Evolutionary conservation across 2,113 vertebrate genomes (phyloP).

Genomic region (Ictalurus furcatus): DNA sequence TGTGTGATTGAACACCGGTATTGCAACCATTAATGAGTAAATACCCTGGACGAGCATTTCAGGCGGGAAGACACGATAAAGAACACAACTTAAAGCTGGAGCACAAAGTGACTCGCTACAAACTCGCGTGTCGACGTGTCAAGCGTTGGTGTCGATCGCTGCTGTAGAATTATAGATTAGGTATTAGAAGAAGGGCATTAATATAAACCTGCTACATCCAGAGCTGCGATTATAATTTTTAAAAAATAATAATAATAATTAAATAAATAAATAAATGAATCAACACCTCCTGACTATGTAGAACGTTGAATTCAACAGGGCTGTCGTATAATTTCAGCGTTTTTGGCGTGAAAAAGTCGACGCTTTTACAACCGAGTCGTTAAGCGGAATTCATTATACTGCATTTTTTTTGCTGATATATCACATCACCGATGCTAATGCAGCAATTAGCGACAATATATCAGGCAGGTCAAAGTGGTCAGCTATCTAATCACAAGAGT

Average conservation of each 20-base stretch:
- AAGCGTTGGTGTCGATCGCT: too few relatives aligned
- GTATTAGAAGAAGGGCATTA: neutral
- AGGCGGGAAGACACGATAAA: neutral
- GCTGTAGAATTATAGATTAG: too few relatives aligned
- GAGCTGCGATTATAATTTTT: neutral
- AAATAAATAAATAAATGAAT: neutral
- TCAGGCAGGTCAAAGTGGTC: neutral
- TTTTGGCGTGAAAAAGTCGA: neutral
- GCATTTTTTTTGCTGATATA: neutral
- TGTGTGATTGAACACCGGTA: neutral
- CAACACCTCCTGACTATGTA: neutral
- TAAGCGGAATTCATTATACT: neutral
- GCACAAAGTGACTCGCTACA: neutral
- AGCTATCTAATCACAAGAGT: conserved; percentile 29
- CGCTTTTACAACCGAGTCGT: neutral
- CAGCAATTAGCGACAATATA: neutral
- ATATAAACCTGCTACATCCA: neutral
- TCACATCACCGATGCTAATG: neutral
- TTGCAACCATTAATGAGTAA: neutral
- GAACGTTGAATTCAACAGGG: neutral
- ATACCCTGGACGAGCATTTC: neutral
- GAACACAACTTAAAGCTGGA: neutral
- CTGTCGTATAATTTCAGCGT: neutral
- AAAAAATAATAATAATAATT: too few relatives aligned
- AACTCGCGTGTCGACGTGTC: neutral